A percentile compares a stretch with the other conserved stretches of the same genome.
phyloP scores from a whole-genome alignment of 2,113 vertebrate genomes.

The Centropristis striata region DNA sequence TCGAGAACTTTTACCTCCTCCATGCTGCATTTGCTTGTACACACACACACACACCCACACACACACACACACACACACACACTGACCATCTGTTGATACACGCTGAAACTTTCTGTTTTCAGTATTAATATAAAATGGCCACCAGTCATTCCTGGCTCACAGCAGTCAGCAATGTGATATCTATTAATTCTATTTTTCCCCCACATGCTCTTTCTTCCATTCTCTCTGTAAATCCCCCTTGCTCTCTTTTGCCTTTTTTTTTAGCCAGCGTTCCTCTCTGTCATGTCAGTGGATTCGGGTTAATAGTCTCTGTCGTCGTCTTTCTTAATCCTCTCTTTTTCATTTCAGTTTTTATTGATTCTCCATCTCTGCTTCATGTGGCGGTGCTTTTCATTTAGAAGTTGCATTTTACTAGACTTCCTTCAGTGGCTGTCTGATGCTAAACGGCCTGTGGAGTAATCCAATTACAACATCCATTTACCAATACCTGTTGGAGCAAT shows the following conservation, averaged over 20 bases:
- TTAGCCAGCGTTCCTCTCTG: not conserved
- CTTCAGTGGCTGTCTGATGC: not conserved
- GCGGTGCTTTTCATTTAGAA: conserved; percentile 23
- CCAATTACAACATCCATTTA: not conserved
- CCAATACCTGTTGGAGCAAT: not conserved
- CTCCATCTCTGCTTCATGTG: conserved; percentile 19
- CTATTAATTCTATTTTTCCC: not conserved
- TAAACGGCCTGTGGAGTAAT: not conserved
- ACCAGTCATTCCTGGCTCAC: not conserved
- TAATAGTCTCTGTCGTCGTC: not conserved
- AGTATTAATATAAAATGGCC: not conserved
- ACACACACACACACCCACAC: not conserved
- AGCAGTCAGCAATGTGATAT: not conserved
- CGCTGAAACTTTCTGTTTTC: not conserved
- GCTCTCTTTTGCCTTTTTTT: not conserved
- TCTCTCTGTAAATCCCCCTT: conserved; percentile 5
- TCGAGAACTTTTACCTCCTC: not conserved
- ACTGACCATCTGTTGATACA: not conserved
- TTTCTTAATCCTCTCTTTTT: conserved; percentile 12
- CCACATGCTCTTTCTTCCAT: not conserved
- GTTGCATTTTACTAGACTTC: not conserved
- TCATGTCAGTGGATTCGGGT: conserved; percentile 12
- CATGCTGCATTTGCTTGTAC: not conserved
- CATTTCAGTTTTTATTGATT: conserved; percentile 27
- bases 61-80: not conserved